Evolutionary conservation across 1,140 invertebrate genomes (phyloP), one percentile per base, ranked within the genome.

Genomic region (Aporrectodea caliginosa): DNA sequence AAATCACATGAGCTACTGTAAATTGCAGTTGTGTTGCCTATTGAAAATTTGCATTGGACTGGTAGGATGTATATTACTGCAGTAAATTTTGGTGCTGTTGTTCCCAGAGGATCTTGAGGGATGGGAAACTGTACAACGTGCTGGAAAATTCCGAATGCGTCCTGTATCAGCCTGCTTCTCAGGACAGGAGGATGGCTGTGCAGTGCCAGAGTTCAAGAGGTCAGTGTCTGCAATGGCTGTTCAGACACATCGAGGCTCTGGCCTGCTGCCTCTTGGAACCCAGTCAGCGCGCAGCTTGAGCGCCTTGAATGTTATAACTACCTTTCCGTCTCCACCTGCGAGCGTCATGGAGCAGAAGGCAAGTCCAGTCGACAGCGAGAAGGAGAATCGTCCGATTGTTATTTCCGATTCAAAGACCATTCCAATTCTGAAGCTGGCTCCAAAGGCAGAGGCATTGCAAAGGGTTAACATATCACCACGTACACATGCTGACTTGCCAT

Each of bases 61-160:
- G n/a, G n/a, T n/a, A n/a, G n/a, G n/a, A n/a, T n/a, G n/a, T n/a
- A n/a, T n/a, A n/a, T n/a, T n/a, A n/a, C n/a, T n/a, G n/a, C n/a
- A n/a, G n/a, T n/a, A n/a, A n/a, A n/a, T n/a, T n/a, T n/a, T n/a
- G n/a, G n/a, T n/a, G n/a, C n/a, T n/a, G n/a, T n/a, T n/a, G n/a
- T n/a, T n/a, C n/a, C n/a, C 73, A 22, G 1, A 92, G 79, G 88
- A 89, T 81, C 82, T 82, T 43, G 89, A 88, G 79, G 92, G 92
- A 1, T 93, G 92, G 92, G 91, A 92, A 86, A 92, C 90, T 12
- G 92, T 93, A 0, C 89, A 91, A 12, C 88, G 91, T 77, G 88
- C 90, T 29, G 22, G 58, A 16, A 73, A 78, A 29, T 29, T 58
- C 43, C 35, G 16, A 77, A 35, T 33, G 68, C 33, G 33, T 75